Base-by-base conservation (phyloP, 2,797 vertebrate genomes). In the Leuciscus waleckii region DNA sequence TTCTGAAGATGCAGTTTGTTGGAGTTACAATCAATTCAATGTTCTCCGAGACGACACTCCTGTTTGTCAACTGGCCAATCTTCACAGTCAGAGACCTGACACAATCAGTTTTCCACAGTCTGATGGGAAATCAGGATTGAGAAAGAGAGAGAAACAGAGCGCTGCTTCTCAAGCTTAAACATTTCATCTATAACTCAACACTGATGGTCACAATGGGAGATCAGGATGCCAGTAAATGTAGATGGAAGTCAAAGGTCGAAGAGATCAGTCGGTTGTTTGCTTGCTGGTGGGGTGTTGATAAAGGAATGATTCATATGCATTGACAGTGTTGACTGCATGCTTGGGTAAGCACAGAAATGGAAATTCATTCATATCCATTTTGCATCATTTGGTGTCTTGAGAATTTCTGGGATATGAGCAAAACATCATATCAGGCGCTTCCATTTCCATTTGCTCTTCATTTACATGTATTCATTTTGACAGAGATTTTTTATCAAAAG, bases 291-390 rank as follows among this genome's bases (percentile, higher is more conserved):
- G 41, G 54, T 46, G 49, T 41, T 81, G 61, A 75, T 82, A 81
- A 86, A 86, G 56, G 29, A 68, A 9, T 37, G 37, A 70, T 86
- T 86, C 23, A 69, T 46, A 82, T 86, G 63, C 37, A 39, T 7
- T 61, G 51, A n/a, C n/a, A 41, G n/a, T 69, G 63, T 35, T 54
- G 63, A 58, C 63, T 46, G 35, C n/a, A 37, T 56, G 61, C 61
- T 49, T 51, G 56, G 46, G 37, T 49, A 78, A 82, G 39, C 49
- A 77, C 16, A 10, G 21, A 81, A 39, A 77, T 49, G 54, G 54
- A 81, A 78, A 68, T 51, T 14, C 41, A 68, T 51, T 14, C 41
- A 46, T 21, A 35, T 32, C 17, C 23, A 56, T 37, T 61, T 51
- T 21, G 35, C 37, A 41, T 63, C 54, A 21, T 56, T 76, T 61